These are phyloP conservation scores for Luffia ferchaultella DNA, from an alignment of 2,888 invertebrate species.

Conservation along the genomic window DNA sequence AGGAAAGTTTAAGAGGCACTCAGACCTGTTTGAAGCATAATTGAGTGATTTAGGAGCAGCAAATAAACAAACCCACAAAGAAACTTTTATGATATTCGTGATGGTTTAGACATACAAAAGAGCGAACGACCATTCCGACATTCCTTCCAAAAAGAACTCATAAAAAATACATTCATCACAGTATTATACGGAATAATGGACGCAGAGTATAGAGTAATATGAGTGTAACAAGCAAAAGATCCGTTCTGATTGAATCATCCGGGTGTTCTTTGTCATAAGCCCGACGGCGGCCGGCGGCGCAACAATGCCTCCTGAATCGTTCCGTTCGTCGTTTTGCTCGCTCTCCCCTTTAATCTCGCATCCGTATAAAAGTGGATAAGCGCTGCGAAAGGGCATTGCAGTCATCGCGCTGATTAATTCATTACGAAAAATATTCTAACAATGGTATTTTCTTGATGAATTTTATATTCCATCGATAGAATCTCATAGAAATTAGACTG, in stretches of 20 bases:
- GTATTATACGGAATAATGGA: neutral
- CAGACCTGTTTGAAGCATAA: no score
- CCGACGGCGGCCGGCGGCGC: slow-evolving; percentile 58
- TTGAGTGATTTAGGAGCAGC: no score
- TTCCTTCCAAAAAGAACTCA: neutral
- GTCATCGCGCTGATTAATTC: slow-evolving; percentile 59
- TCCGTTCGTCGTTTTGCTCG: slow-evolving; percentile 67
- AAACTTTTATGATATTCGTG: no score
- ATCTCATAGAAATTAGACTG: no score
- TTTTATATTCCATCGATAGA: no score
- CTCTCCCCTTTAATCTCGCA: slow-evolving; percentile 64
- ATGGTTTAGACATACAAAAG: no score
- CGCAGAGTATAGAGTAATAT: slow-evolving; percentile 28
- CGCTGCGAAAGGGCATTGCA: slow-evolving; percentile 60
- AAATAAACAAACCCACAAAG: no score
- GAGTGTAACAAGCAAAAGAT: slow-evolving; percentile 65
- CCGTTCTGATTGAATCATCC: slow-evolving; percentile 64
- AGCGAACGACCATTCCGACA: no score
- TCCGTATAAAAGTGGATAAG: slow-evolving; percentile 64
- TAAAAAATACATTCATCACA: neutral
- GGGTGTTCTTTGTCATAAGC: slow-evolving; percentile 64
- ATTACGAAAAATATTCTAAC: slow-evolving; percentile 27
- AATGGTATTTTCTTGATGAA: no score
- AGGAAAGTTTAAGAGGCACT: no score
- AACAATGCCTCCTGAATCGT: slow-evolving; percentile 65